Base-by-base conservation (phyloP, 2,797 vertebrate genomes). In the Enteromius paludinosus region DNA sequence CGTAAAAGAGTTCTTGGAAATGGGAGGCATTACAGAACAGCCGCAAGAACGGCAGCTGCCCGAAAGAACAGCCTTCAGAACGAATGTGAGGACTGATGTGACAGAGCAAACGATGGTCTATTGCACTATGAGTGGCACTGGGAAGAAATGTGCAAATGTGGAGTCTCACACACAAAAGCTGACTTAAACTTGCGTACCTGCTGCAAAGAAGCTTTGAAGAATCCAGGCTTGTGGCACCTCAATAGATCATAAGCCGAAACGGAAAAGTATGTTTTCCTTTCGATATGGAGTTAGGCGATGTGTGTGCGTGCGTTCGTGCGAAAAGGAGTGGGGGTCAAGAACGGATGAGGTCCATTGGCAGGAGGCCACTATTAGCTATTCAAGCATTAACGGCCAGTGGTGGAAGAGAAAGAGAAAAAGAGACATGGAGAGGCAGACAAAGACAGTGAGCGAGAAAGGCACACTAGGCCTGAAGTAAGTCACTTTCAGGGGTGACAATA, bases 401-500 rank as follows among this genome's bases (percentile, higher is more conserved):
- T 87, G 81, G 88, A 86, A 78, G 85, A 88, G 69, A 90, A 87
- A 87, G 81, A 89, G 87, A 83, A 69, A 85, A 82, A 85, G 85
- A 86, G 85, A 87, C 80, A 82, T 85, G 84, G 88, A 87, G 86
- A 85, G 86, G 85, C 81, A 87, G 85, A 89, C 87, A 89, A 87
- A 86, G 86, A 73, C 83, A 85, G 82, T 83, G 76, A 85, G 81
- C 83, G 78, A 88, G 88, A 87, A 82, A 86, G 84, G 88, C 80
- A 89, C 93, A 93, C 92, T 93, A 93, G 89, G 91, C 93, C 91
- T 90, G 88, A 90, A 93, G 95, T 95, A 91, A 93, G 95, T 95
- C 93, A 91, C 91, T 93, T 93, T 93, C 93, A 93, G 93, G 92
- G 92, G 93, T 93, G 95, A 94, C 93, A 93, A 93, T 92, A 90